phyloP scores from a whole-genome alignment of 2,888 invertebrate species.

The Thymelicus lineola region DNA sequence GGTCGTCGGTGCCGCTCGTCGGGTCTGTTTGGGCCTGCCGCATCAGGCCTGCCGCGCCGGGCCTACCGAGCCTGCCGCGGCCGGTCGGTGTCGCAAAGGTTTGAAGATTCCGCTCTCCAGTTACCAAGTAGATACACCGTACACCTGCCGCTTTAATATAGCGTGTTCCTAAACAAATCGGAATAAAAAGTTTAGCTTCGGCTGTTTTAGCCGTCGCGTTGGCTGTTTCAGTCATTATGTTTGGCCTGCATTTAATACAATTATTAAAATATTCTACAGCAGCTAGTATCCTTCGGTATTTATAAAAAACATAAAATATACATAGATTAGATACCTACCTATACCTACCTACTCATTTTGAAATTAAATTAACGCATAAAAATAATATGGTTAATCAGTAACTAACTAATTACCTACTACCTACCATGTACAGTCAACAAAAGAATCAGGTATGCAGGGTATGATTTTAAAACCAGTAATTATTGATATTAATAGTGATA shows the following conservation, averaged over 20 bases:
- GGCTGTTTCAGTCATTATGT: neutral
- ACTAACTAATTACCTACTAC: no score
- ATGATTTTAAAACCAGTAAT: no score
- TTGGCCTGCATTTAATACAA: neutral
- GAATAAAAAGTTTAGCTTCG: conserved; percentile 33
- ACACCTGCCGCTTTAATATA: conserved; percentile 53
- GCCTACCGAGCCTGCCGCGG: no score
- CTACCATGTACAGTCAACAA: no score
- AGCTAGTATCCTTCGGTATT: neutral
- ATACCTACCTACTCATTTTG: no score
- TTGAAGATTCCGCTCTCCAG: conserved; percentile 53
- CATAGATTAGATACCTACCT: no score
- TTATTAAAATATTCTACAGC: neutral
- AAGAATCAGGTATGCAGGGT: no score
- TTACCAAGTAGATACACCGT: no score
- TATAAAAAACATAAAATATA: neutral
- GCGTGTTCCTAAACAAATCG: conserved; percentile 28
- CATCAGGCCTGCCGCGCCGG: no score
- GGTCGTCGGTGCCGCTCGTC: no score
- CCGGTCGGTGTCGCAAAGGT: conserved; percentile 53
- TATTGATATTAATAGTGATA: no score
- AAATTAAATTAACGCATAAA: neutral
- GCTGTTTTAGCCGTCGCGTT: neutral
- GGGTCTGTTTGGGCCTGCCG: no score
- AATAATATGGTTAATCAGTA: neutral